Conservation (phyloP, 2,888 invertebrate genomes). For the Ecliptopera silaceata region DNA sequence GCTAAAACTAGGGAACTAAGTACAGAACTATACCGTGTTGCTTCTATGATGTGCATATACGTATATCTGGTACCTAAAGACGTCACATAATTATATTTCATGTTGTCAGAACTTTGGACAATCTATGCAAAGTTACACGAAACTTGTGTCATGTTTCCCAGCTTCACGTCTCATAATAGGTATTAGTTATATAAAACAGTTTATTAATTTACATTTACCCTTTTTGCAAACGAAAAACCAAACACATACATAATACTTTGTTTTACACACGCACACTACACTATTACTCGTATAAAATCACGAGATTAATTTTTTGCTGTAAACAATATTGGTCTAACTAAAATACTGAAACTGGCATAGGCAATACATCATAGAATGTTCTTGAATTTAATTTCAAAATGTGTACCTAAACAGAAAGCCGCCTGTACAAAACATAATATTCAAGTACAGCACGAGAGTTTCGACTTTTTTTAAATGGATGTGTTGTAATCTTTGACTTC, state of each 20-base stretch:
- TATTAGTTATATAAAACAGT: too few species aligned
- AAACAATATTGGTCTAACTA: conserved; percentile 42
- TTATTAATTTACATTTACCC: background rate
- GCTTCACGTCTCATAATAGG: background rate
- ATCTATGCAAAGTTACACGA: background rate
- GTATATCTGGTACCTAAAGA: background rate
- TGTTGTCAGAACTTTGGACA: background rate
- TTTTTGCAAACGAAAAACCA: too few species aligned
- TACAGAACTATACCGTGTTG: background rate
- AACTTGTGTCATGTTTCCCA: background rate
- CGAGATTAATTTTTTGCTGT: conserved; percentile 42
- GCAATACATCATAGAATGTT: too few species aligned
- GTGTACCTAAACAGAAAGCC: too few species aligned
- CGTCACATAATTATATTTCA: background rate
- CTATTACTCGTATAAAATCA: conserved; percentile 27
- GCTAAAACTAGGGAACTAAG: too few species aligned
- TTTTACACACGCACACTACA: conserved; percentile 19
- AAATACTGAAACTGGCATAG: conserved; percentile 26
- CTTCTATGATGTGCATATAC: background rate
- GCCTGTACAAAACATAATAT: too few species aligned
- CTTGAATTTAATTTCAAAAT: too few species aligned
- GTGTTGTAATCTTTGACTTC: background rate
- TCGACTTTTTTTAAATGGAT: too few species aligned
- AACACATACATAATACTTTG: conserved; percentile 15
- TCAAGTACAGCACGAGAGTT: too few species aligned